Conservation (phyloP, 2,113 vertebrate genomes). For the Nasalis larvatus region DNA sequence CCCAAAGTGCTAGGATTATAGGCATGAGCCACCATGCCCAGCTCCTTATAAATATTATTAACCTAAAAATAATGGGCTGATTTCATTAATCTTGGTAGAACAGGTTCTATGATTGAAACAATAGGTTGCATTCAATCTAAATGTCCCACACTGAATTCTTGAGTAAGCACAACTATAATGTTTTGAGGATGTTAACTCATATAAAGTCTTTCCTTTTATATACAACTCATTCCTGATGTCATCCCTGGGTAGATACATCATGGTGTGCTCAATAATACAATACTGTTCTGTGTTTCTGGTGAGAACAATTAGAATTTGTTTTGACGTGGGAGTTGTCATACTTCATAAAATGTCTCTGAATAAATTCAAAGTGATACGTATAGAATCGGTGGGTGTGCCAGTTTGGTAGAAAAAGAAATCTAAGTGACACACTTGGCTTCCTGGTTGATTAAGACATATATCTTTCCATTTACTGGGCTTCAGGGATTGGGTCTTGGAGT, state of each 20-base stretch:
- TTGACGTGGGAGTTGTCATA: background rate
- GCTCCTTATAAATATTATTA: background rate
- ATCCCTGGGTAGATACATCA: background rate
- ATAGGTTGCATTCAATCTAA: background rate
- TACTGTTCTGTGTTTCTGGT: background rate
- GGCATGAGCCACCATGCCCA: no score
- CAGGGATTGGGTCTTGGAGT: background rate
- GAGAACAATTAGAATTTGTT: background rate
- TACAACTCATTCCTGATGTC: background rate
- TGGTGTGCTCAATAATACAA: background rate
- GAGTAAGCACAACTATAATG: background rate
- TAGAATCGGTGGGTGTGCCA: background rate
- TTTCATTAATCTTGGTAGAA: background rate
- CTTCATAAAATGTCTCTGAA: constrained; percentile 2
- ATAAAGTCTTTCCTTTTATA: background rate
- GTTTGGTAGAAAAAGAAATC: background rate
- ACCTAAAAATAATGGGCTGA: background rate
- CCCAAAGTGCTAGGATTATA: no score
- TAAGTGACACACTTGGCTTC: background rate
- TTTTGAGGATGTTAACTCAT: background rate
- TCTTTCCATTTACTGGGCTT: constrained; percentile 23
- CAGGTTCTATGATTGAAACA: background rate
- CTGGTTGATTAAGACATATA: background rate
- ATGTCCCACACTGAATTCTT: background rate
- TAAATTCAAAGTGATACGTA: background rate